A percentile compares a stretch with the other conserved stretches of the same genome.
phyloP scores from a whole-genome alignment of 2,113 vertebrate species.

The Sphyrna mokarran region DNA sequence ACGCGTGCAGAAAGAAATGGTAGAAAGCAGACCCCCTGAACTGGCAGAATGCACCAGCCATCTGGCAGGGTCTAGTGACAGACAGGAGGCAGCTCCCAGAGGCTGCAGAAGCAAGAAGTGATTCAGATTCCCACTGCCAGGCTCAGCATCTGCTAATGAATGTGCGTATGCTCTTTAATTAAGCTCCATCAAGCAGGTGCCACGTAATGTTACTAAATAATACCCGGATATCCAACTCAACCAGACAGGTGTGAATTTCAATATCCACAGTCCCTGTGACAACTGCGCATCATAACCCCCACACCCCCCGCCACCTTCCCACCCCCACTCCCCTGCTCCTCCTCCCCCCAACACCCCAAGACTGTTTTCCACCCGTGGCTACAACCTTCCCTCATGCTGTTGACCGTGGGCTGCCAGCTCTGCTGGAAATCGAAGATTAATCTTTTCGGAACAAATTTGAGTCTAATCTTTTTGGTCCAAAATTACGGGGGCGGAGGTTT shows the following conservation, averaged over 20 bases:
- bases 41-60: neutral
- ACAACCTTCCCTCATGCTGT: neutral
- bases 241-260: conserved; percentile 9
- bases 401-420: neutral
- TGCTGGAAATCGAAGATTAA: no score
- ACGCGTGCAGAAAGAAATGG: neutral
- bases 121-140: neutral
- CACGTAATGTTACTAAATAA: neutral
- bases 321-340: neutral
- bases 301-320: neutral
- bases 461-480: no score
- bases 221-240: neutral
- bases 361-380: neutral
- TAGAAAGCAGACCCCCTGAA: neutral
- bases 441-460: no score
- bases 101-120: neutral
- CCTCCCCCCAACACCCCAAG: neutral
- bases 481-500: no score
- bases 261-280: neutral
- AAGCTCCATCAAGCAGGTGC: neutral
- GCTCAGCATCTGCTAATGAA: neutral
- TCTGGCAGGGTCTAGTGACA: neutral
- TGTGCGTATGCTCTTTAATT: conserved; percentile 10
- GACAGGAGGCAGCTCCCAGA: neutral
- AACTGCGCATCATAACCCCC: neutral